phyloP scores from a whole-genome alignment of 2,797 vertebrate species.

The Clamator glandarius region DNA sequence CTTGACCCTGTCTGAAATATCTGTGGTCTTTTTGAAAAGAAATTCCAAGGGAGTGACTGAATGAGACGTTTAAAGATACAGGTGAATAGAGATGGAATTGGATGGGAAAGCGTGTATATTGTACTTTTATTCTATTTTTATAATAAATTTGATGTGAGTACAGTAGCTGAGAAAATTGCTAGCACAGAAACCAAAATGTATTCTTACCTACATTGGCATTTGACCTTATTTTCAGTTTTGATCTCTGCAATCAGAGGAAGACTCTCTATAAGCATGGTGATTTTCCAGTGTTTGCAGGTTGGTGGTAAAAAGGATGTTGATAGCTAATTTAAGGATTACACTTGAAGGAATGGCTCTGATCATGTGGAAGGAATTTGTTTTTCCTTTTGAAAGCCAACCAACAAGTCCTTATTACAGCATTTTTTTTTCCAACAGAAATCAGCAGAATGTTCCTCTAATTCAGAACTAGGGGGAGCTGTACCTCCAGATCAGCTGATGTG shows the following conservation, averaged over 20 bases:
- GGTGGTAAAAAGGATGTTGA: background rate
- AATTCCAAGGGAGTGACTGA: background rate
- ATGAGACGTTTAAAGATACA: background rate
- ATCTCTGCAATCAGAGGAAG: background rate
- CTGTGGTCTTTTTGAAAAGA: background rate
- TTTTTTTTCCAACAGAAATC: background rate
- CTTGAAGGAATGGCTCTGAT: background rate
- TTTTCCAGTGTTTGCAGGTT: background rate
- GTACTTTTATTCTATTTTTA: background rate
- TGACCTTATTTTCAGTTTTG: background rate
- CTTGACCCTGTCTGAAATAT: background rate
- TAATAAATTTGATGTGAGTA: background rate
- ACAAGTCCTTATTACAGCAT: background rate
- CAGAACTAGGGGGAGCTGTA: slow-evolving; percentile 48
- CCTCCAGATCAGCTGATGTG: background rate
- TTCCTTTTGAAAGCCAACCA: background rate
- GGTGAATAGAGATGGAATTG: background rate
- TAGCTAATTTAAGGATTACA: background rate
- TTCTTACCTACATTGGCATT: background rate
- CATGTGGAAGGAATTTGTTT: background rate
- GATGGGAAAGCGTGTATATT: background rate
- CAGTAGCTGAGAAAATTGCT: background rate
- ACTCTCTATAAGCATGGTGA: background rate
- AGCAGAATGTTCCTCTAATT: background rate
- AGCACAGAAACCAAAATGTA: background rate